Conservation (phyloP, 2,113 vertebrate genomes). For the Lasiurus cinereus region DNA sequence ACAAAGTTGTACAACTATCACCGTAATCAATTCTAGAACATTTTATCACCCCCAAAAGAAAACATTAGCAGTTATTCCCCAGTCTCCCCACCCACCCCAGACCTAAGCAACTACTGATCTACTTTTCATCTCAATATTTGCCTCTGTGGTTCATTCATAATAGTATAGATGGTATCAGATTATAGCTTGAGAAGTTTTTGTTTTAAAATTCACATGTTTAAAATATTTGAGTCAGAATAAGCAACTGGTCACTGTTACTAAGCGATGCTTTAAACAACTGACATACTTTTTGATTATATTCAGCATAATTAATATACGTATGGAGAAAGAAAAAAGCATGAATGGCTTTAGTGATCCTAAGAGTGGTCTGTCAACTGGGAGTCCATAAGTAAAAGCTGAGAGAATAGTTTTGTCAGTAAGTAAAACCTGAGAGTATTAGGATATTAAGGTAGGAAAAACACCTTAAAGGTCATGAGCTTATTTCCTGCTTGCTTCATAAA, state of each 20-base stretch:
- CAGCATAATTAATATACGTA: not conserved
- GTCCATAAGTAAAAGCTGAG: conserved; percentile 43
- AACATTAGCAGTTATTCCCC: not conserved
- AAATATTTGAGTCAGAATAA: conserved; percentile 52
- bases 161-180: not conserved
- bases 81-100: not conserved
- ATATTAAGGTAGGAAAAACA: conserved; percentile 38
- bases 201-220: conserved; percentile 58
- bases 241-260: not conserved
- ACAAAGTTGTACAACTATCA: not conserved
- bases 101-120: not conserved
- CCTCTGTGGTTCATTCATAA: not conserved
- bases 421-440: conserved; percentile 38
- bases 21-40: conserved; percentile 40
- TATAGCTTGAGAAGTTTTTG: conserved; percentile 3
- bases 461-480: conserved; percentile 20
- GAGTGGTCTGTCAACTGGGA: conserved; percentile 37
- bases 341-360: conserved; percentile 31
- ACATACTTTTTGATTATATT: conserved; percentile 24
- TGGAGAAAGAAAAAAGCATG: conserved; percentile 44
- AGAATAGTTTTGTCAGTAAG: conserved; percentile 46
- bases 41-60: not conserved
- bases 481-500: conserved; percentile 58
- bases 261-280: conserved; percentile 40
- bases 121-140: conserved; percentile 45